Evolutionary conservation across 2,113 vertebrate genomes (phyloP).

Genomic region (Gobiocypris rarus): DNA sequence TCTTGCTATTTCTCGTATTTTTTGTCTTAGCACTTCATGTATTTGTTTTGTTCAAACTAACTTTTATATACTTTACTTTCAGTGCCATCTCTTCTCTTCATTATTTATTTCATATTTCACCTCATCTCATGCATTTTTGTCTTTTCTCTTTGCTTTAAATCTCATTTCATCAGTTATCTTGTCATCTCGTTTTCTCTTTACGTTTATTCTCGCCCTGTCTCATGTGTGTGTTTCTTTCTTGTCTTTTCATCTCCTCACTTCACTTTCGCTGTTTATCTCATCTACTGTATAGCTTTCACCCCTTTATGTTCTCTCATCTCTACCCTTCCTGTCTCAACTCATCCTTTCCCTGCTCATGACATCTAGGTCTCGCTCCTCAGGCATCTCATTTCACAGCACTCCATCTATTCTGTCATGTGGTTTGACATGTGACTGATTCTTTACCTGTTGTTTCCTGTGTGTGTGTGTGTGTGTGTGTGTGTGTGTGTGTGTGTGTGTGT

Average conservation of each 20-base stretch:
- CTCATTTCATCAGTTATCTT: neutral
- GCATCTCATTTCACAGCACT: neutral
- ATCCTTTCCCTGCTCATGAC: neutral
- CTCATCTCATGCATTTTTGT: neutral
- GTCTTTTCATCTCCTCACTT: neutral
- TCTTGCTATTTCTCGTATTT: neutral
- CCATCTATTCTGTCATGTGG: neutral
- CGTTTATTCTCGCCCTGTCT: neutral
- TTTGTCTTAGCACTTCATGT: neutral
- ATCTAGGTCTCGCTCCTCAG: neutral
- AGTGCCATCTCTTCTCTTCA: neutral
- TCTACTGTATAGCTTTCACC: neutral
- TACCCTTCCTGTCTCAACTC: neutral
- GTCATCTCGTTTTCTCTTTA: neutral
- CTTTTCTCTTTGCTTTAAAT: neutral
- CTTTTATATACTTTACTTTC: neutral
- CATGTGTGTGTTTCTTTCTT: neutral
- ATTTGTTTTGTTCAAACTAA: neutral
- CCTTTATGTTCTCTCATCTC: too few relatives aligned
- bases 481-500: constrained; percentile 3
- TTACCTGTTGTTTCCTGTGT: neutral
- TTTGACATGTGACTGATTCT: neutral
- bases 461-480: constrained; percentile 15
- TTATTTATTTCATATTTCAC: neutral
- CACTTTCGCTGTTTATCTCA: neutral